A percentile compares a stretch with the other conserved stretches of the same genome.
phyloP scores from a whole-genome alignment of 2,888 invertebrate genomes.

The Cheilosia grossa region DNA sequence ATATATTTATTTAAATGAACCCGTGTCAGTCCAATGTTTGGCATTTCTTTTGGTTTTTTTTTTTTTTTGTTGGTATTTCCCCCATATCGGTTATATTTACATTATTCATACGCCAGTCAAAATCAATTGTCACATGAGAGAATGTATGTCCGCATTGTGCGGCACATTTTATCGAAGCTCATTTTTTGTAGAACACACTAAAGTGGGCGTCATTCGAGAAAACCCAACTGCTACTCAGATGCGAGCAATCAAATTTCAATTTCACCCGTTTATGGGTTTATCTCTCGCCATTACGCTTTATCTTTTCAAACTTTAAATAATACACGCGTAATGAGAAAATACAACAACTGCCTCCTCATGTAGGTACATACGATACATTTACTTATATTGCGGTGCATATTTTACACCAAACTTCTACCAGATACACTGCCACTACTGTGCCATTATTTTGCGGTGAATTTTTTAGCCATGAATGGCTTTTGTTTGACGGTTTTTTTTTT shows the following conservation, averaged over 20 bases:
- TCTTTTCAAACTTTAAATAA: neutral
- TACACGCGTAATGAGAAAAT: slow-evolving; percentile 9
- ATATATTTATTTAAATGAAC: slow-evolving; percentile 2
- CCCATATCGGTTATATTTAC: neutral
- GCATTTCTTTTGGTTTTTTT: neutral
- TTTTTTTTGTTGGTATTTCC: neutral
- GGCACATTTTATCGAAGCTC: neutral
- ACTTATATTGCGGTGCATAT: slow-evolving; percentile 5
- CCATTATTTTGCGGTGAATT: slow-evolving; percentile 37
- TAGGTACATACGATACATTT: neutral
- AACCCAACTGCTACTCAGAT: too few relatives aligned
- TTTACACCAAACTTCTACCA: slow-evolving; percentile 1
- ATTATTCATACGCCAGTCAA: neutral
- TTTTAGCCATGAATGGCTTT: slow-evolving; percentile 25
- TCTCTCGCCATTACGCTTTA: slow-evolving; percentile 6
- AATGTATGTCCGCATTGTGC: slow-evolving; percentile 10
- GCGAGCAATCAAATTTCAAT: neutral
- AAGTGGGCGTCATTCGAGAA: slow-evolving; percentile 43
- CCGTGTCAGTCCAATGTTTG: slow-evolving; percentile 23
- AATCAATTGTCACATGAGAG: slow-evolving; percentile 33
- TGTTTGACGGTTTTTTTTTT: slow-evolving; percentile 19
- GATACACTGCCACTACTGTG: neutral
- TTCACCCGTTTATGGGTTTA: slow-evolving; percentile 22
- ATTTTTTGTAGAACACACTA: neutral
- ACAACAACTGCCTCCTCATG: slow-evolving; percentile 19